These are phyloP conservation scores for Archocentrus centrarchus DNA, from an alignment of 2,113 vertebrate species.

Conservation along the genomic window DNA sequence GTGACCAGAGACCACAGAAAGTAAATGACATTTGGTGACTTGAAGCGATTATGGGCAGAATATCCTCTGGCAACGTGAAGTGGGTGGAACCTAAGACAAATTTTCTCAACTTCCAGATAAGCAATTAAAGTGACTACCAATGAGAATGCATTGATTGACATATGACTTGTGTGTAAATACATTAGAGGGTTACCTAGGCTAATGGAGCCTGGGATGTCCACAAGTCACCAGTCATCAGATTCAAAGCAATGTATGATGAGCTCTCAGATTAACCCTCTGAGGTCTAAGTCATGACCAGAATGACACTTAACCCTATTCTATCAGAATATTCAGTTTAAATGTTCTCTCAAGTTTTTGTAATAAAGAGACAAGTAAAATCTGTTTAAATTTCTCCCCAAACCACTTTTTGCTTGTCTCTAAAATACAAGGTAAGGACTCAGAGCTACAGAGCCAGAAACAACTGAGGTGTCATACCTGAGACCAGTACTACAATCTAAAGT, in stretches of 20 bases:
- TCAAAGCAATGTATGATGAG: too few species aligned
- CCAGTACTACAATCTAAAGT: background rate
- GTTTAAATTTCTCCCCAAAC: background rate
- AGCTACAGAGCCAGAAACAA: too few species aligned
- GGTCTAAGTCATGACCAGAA: background rate
- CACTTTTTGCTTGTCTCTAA: background rate
- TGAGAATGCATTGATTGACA: background rate
- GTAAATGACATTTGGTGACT: too few species aligned
- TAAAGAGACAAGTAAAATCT: background rate
- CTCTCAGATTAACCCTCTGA: background rate
- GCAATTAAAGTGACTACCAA: background rate
- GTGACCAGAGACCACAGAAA: too few species aligned
- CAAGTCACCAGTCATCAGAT: background rate
- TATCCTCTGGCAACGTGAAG: too few species aligned
- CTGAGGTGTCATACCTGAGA: background rate
- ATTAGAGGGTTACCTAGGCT: background rate
- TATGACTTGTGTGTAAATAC: background rate
- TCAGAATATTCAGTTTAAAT: background rate
- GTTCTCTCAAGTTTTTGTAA: background rate
- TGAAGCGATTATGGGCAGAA: too few species aligned
- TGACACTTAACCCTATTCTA: background rate
- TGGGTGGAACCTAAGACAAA: too few species aligned
- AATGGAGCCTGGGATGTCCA: background rate
- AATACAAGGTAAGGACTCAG: background rate
- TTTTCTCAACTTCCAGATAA: too few species aligned